A percentile compares a stretch with the other conserved stretches of the same genome.
phyloP scores from a whole-genome alignment of 2,888 invertebrate genomes.

The Molorchus minor region DNA sequence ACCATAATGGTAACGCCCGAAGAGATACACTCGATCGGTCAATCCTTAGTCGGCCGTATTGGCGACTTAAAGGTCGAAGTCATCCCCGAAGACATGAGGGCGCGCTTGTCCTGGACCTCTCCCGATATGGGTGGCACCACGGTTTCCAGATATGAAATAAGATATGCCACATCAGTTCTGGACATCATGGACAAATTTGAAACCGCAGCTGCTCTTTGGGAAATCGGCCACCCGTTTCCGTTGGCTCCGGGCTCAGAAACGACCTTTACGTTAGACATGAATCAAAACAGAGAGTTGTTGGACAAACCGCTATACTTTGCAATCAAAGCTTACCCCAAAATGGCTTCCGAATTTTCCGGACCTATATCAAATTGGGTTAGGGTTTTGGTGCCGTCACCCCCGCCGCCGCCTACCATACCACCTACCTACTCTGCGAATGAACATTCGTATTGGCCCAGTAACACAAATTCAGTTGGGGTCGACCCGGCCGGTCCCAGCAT shows the following conservation, averaged over 20 bases:
- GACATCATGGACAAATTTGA: constrained; percentile 65
- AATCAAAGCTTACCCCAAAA: constrained; percentile 64
- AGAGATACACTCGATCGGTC: constrained; percentile 55
- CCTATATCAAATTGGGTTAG: constrained; percentile 67
- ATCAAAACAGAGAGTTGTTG: constrained; percentile 61
- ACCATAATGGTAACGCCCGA: constrained; percentile 62
- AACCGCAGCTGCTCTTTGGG: constrained; percentile 61
- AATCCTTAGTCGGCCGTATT: constrained; percentile 63
- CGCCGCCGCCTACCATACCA: constrained; percentile 64
- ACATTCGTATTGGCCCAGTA: constrained; percentile 58
- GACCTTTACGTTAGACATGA: constrained; percentile 64
- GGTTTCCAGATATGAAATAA: constrained; percentile 66
- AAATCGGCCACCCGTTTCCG: constrained; percentile 62
- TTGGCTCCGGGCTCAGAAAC: constrained; percentile 66
- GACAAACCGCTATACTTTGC: constrained; percentile 67
- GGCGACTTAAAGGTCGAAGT: constrained; percentile 66
- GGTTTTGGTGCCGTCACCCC: constrained; percentile 65
- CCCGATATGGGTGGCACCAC: constrained; percentile 67
- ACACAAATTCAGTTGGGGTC: constrained; percentile 53
- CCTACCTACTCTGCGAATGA: constrained; percentile 59
- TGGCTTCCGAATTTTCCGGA: constrained; percentile 57
- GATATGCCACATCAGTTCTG: constrained; percentile 60
- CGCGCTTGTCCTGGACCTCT: constrained; percentile 68
- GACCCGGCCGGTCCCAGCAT: constrained; percentile 60
- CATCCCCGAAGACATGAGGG: constrained; percentile 62